Percentiles rank a stretch among this genome's conserved stretches.
These are phyloP conservation scores for Grapholita molesta DNA, from an alignment of 1,140 invertebrate species.

Conservation along the genomic window DNA sequence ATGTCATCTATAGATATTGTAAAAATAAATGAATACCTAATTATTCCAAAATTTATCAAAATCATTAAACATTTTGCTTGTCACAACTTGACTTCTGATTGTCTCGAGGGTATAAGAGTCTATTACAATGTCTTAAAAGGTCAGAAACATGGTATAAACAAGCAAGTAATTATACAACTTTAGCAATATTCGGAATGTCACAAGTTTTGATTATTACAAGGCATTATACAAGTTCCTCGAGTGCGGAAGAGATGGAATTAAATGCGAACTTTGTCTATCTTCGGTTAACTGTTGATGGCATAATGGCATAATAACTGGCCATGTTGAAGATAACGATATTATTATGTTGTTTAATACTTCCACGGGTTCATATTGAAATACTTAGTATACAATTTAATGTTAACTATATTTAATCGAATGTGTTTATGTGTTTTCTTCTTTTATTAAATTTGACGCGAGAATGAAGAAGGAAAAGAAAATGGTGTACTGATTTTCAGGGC, in stretches of 20 bases:
- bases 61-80: background rate
- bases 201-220: conserved; percentile 2
- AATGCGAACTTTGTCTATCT: background rate
- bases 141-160: conserved; percentile 6
- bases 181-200: conserved; percentile 6
- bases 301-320: background rate
- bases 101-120: background rate
- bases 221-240: background rate
- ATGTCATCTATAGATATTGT: no score
- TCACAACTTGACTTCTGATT: background rate
- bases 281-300: background rate
- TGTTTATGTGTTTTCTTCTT: no score
- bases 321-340: background rate
- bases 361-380: background rate
- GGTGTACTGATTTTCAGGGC: no score
- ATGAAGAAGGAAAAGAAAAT: no score
- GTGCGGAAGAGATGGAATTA: background rate
- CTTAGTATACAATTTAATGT: no score
- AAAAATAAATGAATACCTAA: no score
- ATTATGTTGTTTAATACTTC: background rate
- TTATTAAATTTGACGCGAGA: no score
- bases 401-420: no score
- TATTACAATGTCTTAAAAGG: background rate
- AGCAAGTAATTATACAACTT: conserved; percentile 15
- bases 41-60: background rate